Evolutionary conservation across 35 echinoderm and acorn worm species (phyloP).

Genomic region (Stichopus chloronotus): DNA sequence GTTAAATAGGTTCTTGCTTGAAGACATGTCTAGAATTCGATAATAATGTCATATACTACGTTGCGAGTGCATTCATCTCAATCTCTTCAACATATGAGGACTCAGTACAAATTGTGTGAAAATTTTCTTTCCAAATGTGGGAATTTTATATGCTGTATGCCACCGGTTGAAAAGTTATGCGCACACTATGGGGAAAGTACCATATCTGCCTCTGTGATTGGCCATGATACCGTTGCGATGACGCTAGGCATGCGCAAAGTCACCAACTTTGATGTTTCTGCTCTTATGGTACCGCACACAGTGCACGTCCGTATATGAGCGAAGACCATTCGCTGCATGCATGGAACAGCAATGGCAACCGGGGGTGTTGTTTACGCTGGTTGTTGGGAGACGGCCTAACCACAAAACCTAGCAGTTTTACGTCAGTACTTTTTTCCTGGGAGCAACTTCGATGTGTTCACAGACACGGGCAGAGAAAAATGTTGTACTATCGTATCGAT

Average conservation of each 20-base stretch:
- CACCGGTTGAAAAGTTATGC: neutral
- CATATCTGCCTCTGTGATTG: conserved; percentile 13
- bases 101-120: too few relatives aligned
- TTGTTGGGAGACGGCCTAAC: conserved; percentile 6
- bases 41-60: too few relatives aligned
- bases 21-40: too few relatives aligned
- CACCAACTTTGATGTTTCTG: neutral
- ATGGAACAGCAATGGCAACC: neutral
- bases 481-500: too few relatives aligned
- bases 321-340: neutral
- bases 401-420: neutral
- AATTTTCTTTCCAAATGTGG: too few relatives aligned
- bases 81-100: too few relatives aligned
- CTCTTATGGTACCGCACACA: neutral
- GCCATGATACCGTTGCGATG: conserved; percentile 3
- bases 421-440: too few relatives aligned
- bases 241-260: conserved; percentile 33
- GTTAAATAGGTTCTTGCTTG: too few relatives aligned
- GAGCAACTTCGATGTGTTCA: too few relatives aligned
- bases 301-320: too few relatives aligned
- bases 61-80: too few relatives aligned
- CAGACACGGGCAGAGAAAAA: too few relatives aligned
- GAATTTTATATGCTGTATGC: neutral
- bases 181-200: neutral
- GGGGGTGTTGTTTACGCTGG: neutral